Evolutionary conservation across 2,113 vertebrate species (phyloP).

Genomic region (Serinus canaria): DNA sequence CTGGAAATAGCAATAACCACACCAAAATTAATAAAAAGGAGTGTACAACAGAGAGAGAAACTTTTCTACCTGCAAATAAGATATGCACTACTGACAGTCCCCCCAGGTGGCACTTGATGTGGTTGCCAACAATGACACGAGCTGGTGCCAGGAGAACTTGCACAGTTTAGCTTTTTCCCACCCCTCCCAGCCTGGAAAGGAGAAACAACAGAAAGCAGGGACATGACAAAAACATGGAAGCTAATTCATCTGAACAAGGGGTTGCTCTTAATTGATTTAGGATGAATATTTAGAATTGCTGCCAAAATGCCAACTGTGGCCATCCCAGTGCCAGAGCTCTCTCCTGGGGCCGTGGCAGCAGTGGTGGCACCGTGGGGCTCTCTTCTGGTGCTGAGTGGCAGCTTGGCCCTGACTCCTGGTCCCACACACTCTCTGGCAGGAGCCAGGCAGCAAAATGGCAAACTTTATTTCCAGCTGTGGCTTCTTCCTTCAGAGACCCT

Average conservation of each 20-base stretch:
- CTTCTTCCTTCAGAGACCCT: background rate
- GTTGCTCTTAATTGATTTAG: background rate
- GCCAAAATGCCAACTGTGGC: fast-evolving
- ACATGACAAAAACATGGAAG: too few species aligned
- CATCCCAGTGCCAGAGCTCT: background rate
- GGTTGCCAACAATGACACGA: background rate
- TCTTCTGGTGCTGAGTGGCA: background rate
- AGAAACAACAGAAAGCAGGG: background rate
- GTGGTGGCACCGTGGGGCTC: background rate
- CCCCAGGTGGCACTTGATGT: background rate
- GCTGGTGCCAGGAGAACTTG: background rate
- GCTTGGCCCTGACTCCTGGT: background rate
- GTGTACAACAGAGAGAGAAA: background rate
- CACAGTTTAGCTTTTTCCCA: background rate
- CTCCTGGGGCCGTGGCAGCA: fast-evolving
- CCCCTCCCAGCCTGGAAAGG: background rate
- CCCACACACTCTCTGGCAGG: background rate
- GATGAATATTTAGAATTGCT: background rate
- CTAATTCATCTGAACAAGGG: background rate
- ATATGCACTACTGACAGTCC: background rate
- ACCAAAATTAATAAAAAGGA: background rate
- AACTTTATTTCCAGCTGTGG: background rate
- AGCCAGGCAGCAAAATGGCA: background rate
- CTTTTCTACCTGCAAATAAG: too few species aligned
- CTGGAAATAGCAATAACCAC: background rate